phyloP scores from a whole-genome alignment of 2,113 vertebrate species.

The Catagonus wagneri region DNA sequence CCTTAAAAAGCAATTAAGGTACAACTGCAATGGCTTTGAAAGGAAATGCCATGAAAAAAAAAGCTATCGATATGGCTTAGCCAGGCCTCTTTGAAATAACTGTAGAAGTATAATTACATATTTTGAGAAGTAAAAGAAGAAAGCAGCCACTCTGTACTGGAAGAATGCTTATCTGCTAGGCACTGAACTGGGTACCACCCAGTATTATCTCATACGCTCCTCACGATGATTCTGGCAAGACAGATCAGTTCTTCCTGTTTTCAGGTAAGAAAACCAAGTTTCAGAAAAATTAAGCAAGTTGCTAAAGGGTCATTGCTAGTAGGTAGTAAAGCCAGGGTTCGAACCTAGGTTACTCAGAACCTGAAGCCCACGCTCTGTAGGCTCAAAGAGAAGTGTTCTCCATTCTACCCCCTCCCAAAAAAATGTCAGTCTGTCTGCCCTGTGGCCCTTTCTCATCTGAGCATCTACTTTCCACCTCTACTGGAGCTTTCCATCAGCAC shows the following conservation, averaged over 20 bases:
- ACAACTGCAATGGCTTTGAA: conserved; percentile 49
- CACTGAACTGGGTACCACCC: neutral
- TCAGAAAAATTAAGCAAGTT: conserved; percentile 21
- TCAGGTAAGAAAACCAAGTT: conserved; percentile 24
- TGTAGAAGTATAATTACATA: conserved; percentile 44
- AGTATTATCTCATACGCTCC: neutral
- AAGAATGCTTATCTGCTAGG: neutral
- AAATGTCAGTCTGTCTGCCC: neutral
- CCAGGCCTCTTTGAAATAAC: conserved; percentile 59
- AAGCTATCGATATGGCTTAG: conserved; percentile 47
- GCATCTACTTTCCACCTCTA: neutral
- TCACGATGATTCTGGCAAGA: neutral
- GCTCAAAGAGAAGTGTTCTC: neutral
- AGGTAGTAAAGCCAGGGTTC: neutral
- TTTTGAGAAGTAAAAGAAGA: conserved; percentile 53
- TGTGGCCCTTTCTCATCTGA: neutral
- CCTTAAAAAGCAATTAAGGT: conserved; percentile 71
- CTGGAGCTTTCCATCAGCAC: neutral
- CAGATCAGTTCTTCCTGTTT: neutral
- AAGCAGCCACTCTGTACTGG: neutral
- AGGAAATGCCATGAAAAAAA: conserved; percentile 32
- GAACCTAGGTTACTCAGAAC: neutral
- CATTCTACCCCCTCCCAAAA: neutral
- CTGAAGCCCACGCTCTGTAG: neutral
- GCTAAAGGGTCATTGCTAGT: conserved; percentile 5